Evolutionary conservation across 2,888 invertebrate species (phyloP), one percentile per base, ranked within the genome.

Genomic region (Polyploca ridens): DNA sequence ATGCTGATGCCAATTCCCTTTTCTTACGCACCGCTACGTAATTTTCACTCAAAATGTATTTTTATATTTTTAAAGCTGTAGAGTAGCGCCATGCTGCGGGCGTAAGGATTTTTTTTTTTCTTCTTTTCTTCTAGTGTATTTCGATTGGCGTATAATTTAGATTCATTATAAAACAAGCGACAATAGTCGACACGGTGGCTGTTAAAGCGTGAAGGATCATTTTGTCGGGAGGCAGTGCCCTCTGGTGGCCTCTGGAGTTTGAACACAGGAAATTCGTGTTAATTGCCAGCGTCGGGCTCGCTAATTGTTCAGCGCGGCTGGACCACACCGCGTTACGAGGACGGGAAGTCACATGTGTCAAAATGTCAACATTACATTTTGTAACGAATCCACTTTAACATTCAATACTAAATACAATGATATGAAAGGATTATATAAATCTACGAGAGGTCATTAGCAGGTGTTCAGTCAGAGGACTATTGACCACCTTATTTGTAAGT

Each of bases 221-320:
- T 71, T 79, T 76, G 80, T 77, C 71, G 73, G 75, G 81, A 78
- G 85, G 81, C 87, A 86, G 82, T 86, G 89, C 82, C 86, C 88
- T 83, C 84, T 72, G 77, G 63, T 81, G 84, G 78, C 81, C 82
- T 71, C 76, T 77, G 83, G 75, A 78, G 87, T 85, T 84, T 83
- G 84, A 82, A 80, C 89, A 19, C 93, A 91, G 93, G 94, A 94
- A 89, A 92, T 91, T 91, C 85, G 87, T 89, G 91, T 89, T 93
- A 94, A 94, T 93, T 93, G 90, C 54, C 54, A 54, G 75, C 76
- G 82, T 78, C 83, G 79, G 83, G 80, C 75, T 77, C 84, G 91
- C 87, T 93, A 93, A 93, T 93, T 91, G 91, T 85, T 84, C 74
- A 80, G 86, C 86, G 87, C 79, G 84, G 79, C 83, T 81, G 83